phyloP scores from a whole-genome alignment of 2,797 vertebrate genomes.

The Cephalopachus bancanus region DNA sequence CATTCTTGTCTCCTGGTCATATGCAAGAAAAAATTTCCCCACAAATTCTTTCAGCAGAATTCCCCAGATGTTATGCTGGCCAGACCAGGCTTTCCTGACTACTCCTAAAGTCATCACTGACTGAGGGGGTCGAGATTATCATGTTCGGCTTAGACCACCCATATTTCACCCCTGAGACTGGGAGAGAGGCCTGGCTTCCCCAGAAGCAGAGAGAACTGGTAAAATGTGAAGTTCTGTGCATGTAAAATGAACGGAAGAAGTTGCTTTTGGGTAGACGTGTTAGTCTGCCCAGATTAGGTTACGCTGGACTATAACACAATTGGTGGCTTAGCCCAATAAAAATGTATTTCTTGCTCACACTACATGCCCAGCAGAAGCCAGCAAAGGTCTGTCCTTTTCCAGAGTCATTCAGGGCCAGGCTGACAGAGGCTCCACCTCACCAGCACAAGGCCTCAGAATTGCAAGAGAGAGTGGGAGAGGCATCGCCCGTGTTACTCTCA shows the following conservation, averaged over 20 bases:
- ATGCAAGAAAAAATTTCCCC: neutral
- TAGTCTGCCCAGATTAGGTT: neutral
- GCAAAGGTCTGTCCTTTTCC: neutral
- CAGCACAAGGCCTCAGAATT: neutral
- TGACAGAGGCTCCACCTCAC: neutral
- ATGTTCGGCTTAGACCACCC: neutral
- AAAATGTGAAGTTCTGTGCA: neutral
- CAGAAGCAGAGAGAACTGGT: neutral
- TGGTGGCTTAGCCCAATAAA: neutral
- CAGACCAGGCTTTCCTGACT: neutral
- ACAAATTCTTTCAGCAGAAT: neutral
- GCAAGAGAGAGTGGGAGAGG: neutral
- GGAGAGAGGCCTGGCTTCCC: neutral
- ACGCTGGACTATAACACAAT: neutral
- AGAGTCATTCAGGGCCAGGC: too few species aligned
- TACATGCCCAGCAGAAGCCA: neutral
- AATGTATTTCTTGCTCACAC: neutral
- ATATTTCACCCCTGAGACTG: neutral
- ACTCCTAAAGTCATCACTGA: neutral
- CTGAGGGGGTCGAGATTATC: neutral
- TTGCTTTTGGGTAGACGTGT: neutral
- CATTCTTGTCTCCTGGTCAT: neutral
- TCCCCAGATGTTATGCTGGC: neutral
- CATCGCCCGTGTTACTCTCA: neutral
- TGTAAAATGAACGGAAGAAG: neutral